Base-by-base conservation (phyloP, 2,888 invertebrate species). In the Lydus trimaculatus region DNA sequence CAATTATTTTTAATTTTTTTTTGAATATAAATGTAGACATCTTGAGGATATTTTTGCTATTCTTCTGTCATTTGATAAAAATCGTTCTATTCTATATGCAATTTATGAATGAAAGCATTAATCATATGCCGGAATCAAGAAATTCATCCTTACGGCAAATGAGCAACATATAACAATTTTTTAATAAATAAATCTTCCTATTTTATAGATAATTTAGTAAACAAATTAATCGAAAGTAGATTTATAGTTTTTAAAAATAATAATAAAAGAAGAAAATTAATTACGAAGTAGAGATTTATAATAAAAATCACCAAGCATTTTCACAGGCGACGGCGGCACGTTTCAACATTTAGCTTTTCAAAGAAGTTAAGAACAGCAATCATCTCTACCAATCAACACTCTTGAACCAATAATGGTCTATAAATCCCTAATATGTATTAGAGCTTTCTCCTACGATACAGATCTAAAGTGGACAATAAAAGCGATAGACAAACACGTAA, bases 381-480 rank as follows among this genome's bases (percentile, higher is more conserved):
- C 43, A 17, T 43, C 43, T 17, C n/a, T 9, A 9, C 70, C 73
- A 78, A 80, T 81, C 80, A 78, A 71, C 74, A 70, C 66, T 72
- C 20, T 73, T 75, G 70, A 76, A 70, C 77, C 80, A 80, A 81
- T 81, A 81, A 81, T 80, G 78, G 79, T 71, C 80, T 78, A 81
- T 81, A 81, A 82, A 81, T 82, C 81, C 81, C 81, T 78, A 80
- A 82, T 81, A 81, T 77, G 81, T 79, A 52, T 23, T 25, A 77
- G 73, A 75, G 79, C 81, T 81, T 82, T 82, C 82, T 78, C 82
- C 74, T 33, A 63, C 43, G 78, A 79, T 79, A 78, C 74, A 70
- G 59, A 78, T 78, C 79, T 59, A 67, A 66, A 52, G 68, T 71
- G 76, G 73, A 74, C 75, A 72, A 76, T 73, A 76, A 76, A 74